phyloP scores from a whole-genome alignment of 2,888 invertebrate species.

The Meghimatium bilineatum region DNA sequence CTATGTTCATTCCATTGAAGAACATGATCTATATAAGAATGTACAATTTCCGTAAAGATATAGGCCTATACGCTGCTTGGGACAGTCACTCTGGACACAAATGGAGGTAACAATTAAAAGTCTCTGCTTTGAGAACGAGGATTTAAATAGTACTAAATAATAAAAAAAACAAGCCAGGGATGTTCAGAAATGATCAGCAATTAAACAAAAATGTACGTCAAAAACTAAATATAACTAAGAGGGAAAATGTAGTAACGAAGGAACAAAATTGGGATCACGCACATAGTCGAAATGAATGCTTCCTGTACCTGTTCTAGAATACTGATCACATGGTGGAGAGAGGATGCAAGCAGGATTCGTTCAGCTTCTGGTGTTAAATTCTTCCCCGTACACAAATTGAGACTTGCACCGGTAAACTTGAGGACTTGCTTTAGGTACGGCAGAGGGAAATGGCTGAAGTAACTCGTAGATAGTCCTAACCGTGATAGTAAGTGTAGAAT shows the following conservation, averaged over 20 bases:
- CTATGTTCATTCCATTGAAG: too few relatives aligned
- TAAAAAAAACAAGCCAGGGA: too few relatives aligned
- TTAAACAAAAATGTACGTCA: neutral
- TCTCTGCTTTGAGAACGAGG: too few relatives aligned
- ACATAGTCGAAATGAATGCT: neutral
- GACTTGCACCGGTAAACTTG: neutral
- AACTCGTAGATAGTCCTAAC: neutral
- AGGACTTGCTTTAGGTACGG: constrained; percentile 2
- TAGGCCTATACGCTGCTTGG: too few relatives aligned
- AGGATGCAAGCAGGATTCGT: constrained; percentile 18
- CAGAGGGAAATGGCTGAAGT: neutral
- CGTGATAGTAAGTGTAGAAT: constrained; percentile 3
- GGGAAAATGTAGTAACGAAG: neutral
- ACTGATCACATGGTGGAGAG: constrained; percentile 20
- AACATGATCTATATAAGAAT: too few relatives aligned
- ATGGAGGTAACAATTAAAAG: too few relatives aligned
- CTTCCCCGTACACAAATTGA: constrained; percentile 21
- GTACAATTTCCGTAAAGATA: too few relatives aligned
- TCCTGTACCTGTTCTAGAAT: constrained; percentile 35
- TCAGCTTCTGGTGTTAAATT: constrained; percentile 32
- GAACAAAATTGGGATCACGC: neutral
- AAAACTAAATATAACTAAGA: neutral
- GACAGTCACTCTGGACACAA: too few relatives aligned
- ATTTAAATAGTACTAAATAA: too few relatives aligned
- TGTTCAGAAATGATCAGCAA: neutral